Evolutionary conservation across 1,140 invertebrate species (phyloP).

Genomic region (Drosophila bocki): DNA sequence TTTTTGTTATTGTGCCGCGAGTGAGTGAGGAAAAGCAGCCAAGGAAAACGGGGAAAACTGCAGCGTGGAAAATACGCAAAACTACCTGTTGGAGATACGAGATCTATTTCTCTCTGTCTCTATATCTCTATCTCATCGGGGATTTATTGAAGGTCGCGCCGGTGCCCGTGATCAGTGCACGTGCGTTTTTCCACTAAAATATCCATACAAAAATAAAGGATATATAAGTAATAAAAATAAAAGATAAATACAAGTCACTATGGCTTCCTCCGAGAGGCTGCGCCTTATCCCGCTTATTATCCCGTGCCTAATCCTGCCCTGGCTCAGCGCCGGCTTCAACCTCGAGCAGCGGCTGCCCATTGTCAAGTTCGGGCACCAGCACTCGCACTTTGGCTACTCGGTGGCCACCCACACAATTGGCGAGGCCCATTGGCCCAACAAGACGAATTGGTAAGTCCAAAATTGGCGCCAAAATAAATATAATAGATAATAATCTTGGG

Average conservation of each 20-base stretch:
- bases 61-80: constrained; percentile 25
- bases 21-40: constrained; percentile 8
- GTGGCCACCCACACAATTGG: constrained; percentile 80
- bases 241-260: background rate
- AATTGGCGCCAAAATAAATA: constrained; percentile 9
- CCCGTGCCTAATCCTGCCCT: background rate
- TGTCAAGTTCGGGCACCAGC: constrained; percentile 72
- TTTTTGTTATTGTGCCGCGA: constrained; percentile 29
- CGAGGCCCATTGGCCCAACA: constrained; percentile 71
- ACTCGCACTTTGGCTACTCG: constrained; percentile 81
- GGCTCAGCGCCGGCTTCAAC: constrained; percentile 56
- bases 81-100: constrained; percentile 47
- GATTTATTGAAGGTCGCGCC: constrained; percentile 25
- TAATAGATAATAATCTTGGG: too few species aligned
- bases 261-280: background rate
- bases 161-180: constrained; percentile 43
- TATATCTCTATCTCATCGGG: background rate
- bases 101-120: constrained; percentile 1
- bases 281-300: background rate
- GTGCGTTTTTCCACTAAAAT: constrained; percentile 20
- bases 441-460: constrained; percentile 79
- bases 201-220: background rate
- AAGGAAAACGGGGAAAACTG: constrained; percentile 11
- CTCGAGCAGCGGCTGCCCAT: constrained; percentile 78
- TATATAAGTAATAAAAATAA: background rate